These are phyloP conservation scores for Melospiza georgiana DNA, from an alignment of 2,113 vertebrate genomes.

Conservation along the genomic window DNA sequence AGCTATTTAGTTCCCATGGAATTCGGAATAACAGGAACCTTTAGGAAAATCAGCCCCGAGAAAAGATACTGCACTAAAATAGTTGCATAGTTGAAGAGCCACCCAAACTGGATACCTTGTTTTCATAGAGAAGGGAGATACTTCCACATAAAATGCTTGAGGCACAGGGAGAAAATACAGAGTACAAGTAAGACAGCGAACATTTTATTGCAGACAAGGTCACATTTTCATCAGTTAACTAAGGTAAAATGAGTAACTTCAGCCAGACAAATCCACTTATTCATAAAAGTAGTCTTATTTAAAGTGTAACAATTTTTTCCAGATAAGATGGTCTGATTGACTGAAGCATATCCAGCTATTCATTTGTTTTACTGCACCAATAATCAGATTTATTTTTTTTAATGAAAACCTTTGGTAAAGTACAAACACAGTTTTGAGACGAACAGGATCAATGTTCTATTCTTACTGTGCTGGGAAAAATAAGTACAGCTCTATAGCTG, in stretches of 20 bases:
- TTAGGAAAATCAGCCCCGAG: background rate
- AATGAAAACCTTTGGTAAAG: constrained; percentile 38
- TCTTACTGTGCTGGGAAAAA: constrained; percentile 31
- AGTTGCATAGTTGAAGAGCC: background rate
- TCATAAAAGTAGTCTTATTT: constrained; percentile 12
- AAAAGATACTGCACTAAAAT: background rate
- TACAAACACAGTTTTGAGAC: constrained; percentile 27
- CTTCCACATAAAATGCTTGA: background rate
- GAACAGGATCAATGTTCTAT: background rate
- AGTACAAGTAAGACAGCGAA: background rate
- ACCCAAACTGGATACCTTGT: background rate
- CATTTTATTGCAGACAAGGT: constrained; percentile 55
- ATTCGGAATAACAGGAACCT: accelerated
- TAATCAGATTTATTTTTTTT: background rate
- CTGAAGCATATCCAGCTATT: constrained; percentile 26
- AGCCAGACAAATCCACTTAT: constrained; percentile 38
- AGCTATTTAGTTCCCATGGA: background rate
- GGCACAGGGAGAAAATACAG: background rate
- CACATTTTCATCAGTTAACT: constrained; percentile 56
- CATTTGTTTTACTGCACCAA: background rate
- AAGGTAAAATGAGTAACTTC: constrained; percentile 45
- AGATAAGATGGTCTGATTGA: background rate
- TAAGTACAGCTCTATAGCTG: constrained; percentile 30
- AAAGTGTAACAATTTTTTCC: background rate
- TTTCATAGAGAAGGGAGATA: background rate